Evolutionary conservation across 1,140 invertebrate species (phyloP), one percentile per base, ranked within the genome.

Genomic region (Procambarus virginalis): DNA sequence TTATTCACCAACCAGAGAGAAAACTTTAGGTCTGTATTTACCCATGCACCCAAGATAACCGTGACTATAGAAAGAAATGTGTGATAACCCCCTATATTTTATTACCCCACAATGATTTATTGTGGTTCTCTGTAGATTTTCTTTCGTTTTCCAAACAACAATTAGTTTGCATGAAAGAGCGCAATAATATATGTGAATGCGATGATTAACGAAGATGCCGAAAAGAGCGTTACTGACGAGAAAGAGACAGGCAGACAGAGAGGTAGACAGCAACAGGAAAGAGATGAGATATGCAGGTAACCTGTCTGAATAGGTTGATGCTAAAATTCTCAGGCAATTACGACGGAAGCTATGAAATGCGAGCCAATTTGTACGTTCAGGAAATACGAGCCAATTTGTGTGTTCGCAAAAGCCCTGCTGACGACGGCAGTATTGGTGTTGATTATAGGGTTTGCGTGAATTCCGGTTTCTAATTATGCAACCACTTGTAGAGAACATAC

Each of bases 281-380:
- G 20, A 3, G 49, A 78, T 3, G 45, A 49, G 46, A 48, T 5
- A 8, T 17, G 49, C 22, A 48, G n/a, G 76, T 78, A 34, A 49
- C 51, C 12, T 55, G 51, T 6, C 76, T 2, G 45, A 34, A 46
- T 49, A 14, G 46, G 46, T 49, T 12, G 49, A 78, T 49, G 49
- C 46, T 20, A 78, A 78, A 49, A 55, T 78, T 78, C 46, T 48
- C 46, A 55, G 76, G 46, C 76, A 78, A 48, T 55, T 48, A 78
- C 12, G 46, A n/a, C 5, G 3, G 46, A 20, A n/a, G 46, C 49
- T 9, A 49, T 12, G 46, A 78, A 3, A 78, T n/a, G 14, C 14
- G 46, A 78, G 46, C 45, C 76, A 78, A 49, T 48, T 78, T 55
- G 34, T 34, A 48, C 17, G 76, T 48, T 48, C 5, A 5, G 46